Percentiles rank a stretch among this genome's conserved stretches.
These are phyloP conservation scores for Zele albiditarsus DNA, from an alignment of 2,888 invertebrate species.

Conservation along the genomic window DNA sequence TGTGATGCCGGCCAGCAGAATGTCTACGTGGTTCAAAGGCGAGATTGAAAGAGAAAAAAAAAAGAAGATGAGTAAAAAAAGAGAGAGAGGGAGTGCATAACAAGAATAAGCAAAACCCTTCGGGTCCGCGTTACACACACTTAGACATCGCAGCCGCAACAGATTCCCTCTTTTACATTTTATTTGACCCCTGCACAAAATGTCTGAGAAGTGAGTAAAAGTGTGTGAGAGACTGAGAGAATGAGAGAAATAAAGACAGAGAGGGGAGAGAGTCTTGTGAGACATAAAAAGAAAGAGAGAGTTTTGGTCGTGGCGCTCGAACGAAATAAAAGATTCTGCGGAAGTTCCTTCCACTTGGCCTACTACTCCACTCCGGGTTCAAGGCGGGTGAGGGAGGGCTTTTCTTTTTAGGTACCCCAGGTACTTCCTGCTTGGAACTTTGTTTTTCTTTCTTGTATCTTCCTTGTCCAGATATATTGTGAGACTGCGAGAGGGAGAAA, in stretches of 20 bases:
- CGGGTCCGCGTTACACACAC: constrained; percentile 52
- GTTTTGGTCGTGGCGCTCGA: constrained; percentile 50
- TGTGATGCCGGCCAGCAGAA: constrained; percentile 4
- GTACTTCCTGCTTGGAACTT: constrained; percentile 63
- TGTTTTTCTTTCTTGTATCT: constrained; percentile 57
- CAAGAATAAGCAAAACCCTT: constrained; percentile 41
- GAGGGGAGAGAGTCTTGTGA: constrained; percentile 17
- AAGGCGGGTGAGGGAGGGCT: constrained; percentile 59
- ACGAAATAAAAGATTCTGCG: constrained; percentile 63
- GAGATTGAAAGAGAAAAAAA: constrained; percentile 22
- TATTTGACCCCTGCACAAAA: constrained; percentile 37
- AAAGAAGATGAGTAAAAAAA: constrained; percentile 26
- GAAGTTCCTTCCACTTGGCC: constrained; percentile 70
- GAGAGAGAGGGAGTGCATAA: constrained; percentile 28
- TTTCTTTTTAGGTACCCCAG: constrained; percentile 62
- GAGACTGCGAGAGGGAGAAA: neutral
- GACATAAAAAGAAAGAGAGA: constrained; percentile 38
- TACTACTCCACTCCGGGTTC: constrained; percentile 69
- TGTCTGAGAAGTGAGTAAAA: constrained; percentile 15
- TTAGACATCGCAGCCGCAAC: constrained; percentile 56
- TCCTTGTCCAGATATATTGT: constrained; percentile 46
- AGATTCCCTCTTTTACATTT: constrained; percentile 60
- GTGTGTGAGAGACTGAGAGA: constrained; percentile 8
- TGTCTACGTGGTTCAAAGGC: constrained; percentile 24
- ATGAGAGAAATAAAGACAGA: constrained; percentile 30